Conservation (phyloP, 2,113 vertebrate species). For the Albula glossodonta region DNA sequence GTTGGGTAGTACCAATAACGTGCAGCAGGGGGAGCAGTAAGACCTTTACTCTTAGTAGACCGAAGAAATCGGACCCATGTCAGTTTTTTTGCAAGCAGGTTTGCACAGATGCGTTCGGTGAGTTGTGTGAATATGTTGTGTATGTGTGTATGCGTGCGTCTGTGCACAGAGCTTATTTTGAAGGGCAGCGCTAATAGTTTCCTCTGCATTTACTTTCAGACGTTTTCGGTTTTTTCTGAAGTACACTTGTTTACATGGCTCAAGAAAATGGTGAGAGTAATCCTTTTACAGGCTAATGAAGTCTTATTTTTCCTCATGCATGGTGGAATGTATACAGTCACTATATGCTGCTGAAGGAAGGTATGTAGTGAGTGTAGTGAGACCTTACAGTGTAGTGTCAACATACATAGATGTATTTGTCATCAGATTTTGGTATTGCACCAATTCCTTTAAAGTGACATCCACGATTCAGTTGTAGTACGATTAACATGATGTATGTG, state of each 20-base stretch:
- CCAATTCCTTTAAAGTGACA: neutral
- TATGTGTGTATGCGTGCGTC: slow-evolving; percentile 1
- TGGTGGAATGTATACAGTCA: neutral
- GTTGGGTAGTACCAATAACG: neutral
- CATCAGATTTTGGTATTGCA: neutral
- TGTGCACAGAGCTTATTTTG: too few relatives aligned
- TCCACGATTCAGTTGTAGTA: neutral
- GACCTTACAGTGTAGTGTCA: too few relatives aligned
- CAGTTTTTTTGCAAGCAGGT: neutral
- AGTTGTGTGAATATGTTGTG: slow-evolving; percentile 21
- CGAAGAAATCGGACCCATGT: neutral
- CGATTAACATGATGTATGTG: slow-evolving; percentile 1
- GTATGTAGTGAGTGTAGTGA: too few relatives aligned
- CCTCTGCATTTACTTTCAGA: neutral
- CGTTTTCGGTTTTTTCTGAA: too few relatives aligned
- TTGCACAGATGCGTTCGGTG: neutral
- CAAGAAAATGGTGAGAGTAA: neutral
- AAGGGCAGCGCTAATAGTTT: neutral
- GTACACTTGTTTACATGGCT: neutral
- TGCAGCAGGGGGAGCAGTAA: neutral
- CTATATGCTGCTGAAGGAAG: neutral
- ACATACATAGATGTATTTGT: neutral
- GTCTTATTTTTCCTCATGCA: neutral
- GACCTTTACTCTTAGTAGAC: neutral
- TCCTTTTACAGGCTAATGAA: neutral